Percentiles rank a stretch among this genome's conserved stretches.
Conservation (phyloP, 2,888 invertebrate species). For the Tetragonula carbonaria region DNA sequence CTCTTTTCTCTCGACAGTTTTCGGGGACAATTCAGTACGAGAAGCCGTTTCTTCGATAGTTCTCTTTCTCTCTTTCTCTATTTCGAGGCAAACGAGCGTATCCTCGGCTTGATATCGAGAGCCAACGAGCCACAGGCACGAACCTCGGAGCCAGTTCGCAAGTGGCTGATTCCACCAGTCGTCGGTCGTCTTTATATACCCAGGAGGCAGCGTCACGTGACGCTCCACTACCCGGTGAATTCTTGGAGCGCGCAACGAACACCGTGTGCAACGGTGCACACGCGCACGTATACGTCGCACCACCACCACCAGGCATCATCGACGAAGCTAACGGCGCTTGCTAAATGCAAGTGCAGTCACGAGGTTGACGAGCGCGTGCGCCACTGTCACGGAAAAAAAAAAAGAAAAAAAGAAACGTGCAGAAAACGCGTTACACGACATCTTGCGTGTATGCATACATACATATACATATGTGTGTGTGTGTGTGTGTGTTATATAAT, state of each 20-base stretch:
- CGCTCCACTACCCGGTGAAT: constrained; percentile 47
- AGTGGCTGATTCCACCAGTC: constrained; percentile 76
- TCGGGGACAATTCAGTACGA: not conserved
- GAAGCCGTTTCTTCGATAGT: constrained; percentile 31
- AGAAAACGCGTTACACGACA: constrained; percentile 32
- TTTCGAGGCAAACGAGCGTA: not conserved
- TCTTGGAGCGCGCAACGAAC: constrained; percentile 25
- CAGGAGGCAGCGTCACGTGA: constrained; percentile 72
- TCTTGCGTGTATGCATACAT: no score
- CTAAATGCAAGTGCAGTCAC: constrained; percentile 42
- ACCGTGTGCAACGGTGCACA: constrained; percentile 33
- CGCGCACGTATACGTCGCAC: constrained; percentile 5
- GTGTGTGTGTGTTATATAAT: no score
- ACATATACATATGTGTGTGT: no score
- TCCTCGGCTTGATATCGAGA: constrained; percentile 19
- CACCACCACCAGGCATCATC: not conserved
- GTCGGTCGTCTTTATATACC: constrained; percentile 78
- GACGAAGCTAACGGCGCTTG: constrained; percentile 37
- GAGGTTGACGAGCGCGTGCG: constrained; percentile 60
- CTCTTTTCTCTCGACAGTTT: not conserved
- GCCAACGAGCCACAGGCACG: constrained; percentile 1
- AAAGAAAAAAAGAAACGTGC: no score
- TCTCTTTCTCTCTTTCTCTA: constrained; percentile 24
- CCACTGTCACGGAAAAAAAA: constrained; percentile 2
- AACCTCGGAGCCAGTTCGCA: constrained; percentile 75